Conservation (phyloP, 2,797 vertebrate genomes). For the Sphenopsis melanotis region DNA sequence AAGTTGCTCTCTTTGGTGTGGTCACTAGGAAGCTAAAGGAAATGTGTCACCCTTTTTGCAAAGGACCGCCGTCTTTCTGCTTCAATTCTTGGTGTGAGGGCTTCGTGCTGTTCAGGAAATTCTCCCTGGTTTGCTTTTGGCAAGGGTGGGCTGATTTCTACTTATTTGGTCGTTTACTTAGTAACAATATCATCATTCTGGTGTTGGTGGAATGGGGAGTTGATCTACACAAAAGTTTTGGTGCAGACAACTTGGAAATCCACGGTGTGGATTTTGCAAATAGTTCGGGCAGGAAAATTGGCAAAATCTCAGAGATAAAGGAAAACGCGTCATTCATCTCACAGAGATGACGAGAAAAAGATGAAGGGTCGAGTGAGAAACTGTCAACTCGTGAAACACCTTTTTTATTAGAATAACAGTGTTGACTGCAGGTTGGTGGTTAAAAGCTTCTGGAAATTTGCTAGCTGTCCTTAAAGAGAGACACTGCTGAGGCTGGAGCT, state of each 20-base stretch:
- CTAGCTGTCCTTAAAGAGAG: not conserved
- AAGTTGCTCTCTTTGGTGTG: not conserved
- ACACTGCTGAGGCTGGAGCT: not conserved
- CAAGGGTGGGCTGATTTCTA: not conserved
- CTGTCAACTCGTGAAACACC: constrained; percentile 25
- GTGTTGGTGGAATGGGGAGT: not conserved
- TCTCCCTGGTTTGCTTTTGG: not conserved
- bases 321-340: not conserved
- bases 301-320: constrained; percentile 29
- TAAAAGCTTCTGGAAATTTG: not conserved
- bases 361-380: constrained; percentile 5
- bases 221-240: not conserved
- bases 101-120: not conserved
- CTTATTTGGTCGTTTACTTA: not conserved
- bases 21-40: not conserved
- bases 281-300: not conserved
- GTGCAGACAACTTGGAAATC: not conserved
- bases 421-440: not conserved
- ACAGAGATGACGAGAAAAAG: not conserved
- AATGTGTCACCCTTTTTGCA: not conserved
- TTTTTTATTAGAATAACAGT: not conserved
- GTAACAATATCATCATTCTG: not conserved
- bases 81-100: not conserved
- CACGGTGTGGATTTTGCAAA: not conserved
- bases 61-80: not conserved